Base-by-base conservation (phyloP, 2,797 vertebrate genomes). In the Alouatta caraya region DNA sequence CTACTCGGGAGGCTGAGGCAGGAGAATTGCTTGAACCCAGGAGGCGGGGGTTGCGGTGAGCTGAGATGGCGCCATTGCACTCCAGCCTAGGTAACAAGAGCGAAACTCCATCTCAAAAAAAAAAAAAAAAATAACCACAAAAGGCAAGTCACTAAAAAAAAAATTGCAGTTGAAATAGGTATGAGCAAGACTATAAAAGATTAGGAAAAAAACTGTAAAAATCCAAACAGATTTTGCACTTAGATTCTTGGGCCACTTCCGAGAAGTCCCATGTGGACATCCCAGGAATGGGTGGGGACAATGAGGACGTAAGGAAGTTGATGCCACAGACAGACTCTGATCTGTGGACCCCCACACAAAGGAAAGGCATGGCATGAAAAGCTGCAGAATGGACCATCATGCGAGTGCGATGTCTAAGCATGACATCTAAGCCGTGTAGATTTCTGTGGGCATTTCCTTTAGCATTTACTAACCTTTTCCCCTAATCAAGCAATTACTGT, bases 271-370 rank as follows among this genome's bases (percentile, higher is more conserved):
- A 21, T 8, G 5, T 72, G 33, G 24, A 33, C 42, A 22, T 5
- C 5, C 33, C 22, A 57, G 72, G 28, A 55, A 24, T 1, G 4
- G 46, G 24, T 26, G 19, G 28, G 33, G 21, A 48, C 0, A 9
- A 52, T 1, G 22, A 6, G n/a, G 0, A 4, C 33, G 12, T 22
- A 15, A 57, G 17, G 24, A 33, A 13, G 48, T 33, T 2, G 15
- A 79, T 5, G 24, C 4, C 44, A 72, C 21, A 24, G 19, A 67
- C 7, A 28, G 42, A 42, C 17, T 30, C 30, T 9, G 13, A 33
- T 24, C 22, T 0, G 3, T 5, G 8, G 39, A 42, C 26, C 61
- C 22, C 14, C 0, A 6, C 10, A 17, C 59, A 24, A 50, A 92
- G 26, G 46, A 15, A 84, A 64, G 48, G 37, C 57, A 46, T 14